Evolutionary conservation across 2,113 vertebrate species (phyloP), one percentile per base, ranked within the genome.

Genomic region (Corydoras sp.): DNA sequence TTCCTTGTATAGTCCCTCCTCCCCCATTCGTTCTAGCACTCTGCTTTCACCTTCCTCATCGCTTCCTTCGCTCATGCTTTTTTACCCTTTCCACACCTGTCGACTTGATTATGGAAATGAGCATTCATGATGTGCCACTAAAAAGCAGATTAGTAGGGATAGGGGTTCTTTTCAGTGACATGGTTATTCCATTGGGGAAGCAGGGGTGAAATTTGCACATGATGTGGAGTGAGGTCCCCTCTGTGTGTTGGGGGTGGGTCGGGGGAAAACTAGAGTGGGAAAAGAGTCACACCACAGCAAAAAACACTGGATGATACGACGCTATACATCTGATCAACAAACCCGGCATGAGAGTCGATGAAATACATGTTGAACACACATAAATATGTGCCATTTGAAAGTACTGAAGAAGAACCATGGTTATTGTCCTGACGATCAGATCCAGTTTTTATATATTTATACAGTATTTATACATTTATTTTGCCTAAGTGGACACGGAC

Each of bases 71-170:
- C 58, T 71, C 69, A 53, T 71, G 81, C 73, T 76, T 80, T 62
- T 80, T 76, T 79, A 88, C 84, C 81, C 88, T 80, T 80, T 86
- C 90, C 91, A 93, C 90, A 93, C 92, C 90, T 92, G 92, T 94
- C 93, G 87, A 88, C 85, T 84, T 81, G 91, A 95, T 94, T 93
- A 95, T 94, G 93, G 86, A 91, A 88, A 93, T 93, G 88, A 92
- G 87, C 73, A 82, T 92, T 89, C 86, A 81, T 76, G 79, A 67
- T 0, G 14, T 31, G 81, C 79, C 83, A 85, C 84, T 87, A 86
- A 88, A 83, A 90, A 90, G 86, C 88, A 87, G 89, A 90, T 90
- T 90, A 86, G 87, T 77, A 79, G 62, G 81, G 70, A 78, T 83
- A 88, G 89, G 88, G 86, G 86, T 83, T 84, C 86, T 86, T 86